Conservation (phyloP, 2,888 invertebrate species). For the Aphrophora alni region DNA sequence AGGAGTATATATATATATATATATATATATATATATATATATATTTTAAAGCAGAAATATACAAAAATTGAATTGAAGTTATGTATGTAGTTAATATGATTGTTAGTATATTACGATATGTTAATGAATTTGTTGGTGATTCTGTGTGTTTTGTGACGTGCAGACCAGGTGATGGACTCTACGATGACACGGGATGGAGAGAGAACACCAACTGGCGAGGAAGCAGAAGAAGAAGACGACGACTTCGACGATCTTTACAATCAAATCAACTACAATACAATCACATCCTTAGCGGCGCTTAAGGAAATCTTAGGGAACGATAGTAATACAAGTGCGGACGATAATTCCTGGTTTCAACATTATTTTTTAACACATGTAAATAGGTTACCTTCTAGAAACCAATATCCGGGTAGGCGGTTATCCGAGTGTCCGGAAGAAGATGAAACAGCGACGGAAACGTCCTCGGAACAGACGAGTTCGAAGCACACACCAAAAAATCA, state of each 20-base stretch:
- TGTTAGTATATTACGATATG: too few species aligned
- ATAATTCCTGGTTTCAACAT: slow-evolving; percentile 68
- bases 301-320: slow-evolving; percentile 65
- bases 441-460: slow-evolving; percentile 58
- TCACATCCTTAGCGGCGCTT: slow-evolving; percentile 69
- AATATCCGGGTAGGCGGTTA: slow-evolving; percentile 65
- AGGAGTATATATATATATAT: too few species aligned
- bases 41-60: too few species aligned
- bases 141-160: neutral
- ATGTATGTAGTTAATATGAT: too few species aligned
- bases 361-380: slow-evolving; percentile 77
- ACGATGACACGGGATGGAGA: slow-evolving; percentile 30
- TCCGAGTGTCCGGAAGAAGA: slow-evolving; percentile 87
- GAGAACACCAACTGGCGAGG: slow-evolving; percentile 36
- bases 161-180: neutral
- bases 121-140: too few species aligned
- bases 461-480: slow-evolving; percentile 31
- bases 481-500: slow-evolving; percentile 25
- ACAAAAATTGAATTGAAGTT: too few species aligned
- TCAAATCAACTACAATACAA: slow-evolving; percentile 74
- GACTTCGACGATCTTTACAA: slow-evolving; percentile 70
- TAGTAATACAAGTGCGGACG: slow-evolving; percentile 63
- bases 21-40: too few species aligned
- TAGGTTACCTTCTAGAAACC: slow-evolving; percentile 66
- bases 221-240: slow-evolving; percentile 59